Evolutionary conservation across 2,113 vertebrate species (phyloP), one percentile per base, ranked within the genome.

Genomic region (Megaleporinus macrocephalus): DNA sequence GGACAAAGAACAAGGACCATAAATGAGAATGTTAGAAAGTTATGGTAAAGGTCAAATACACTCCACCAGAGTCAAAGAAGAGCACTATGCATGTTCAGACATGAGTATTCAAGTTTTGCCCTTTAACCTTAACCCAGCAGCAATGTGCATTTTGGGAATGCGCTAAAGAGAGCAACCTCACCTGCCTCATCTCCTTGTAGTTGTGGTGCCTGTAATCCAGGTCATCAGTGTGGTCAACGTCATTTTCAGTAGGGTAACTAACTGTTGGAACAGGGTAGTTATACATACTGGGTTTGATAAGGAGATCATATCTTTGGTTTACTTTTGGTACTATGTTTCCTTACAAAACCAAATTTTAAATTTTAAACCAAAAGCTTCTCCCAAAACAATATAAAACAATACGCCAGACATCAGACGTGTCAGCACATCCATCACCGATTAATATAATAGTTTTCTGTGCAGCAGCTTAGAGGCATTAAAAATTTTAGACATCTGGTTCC

Each of bases 121-220:
- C 74, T 63, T 62, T 77, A 76, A 66, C 61, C 76, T 69, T 51
- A 30, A 36, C 61, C 73, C 4, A 10, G 13, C 10, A 14, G 41
- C 47, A 62, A 24, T 30, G 36, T 62, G 68, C 66, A 57, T 69
- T 70, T 41, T 71, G 78, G 49, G 57, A 53, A 65, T 69, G 51
- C n/a, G 18, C 27, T 30, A 22, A 82, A 24, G 30, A 61, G 73
- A 55, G 57, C 68, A n/a, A 15, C 47, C 93, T 93, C 89, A 98
- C 98, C 93, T 96, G 92, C 86, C 96, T 93, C 97, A 98, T 97
- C 79, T 98, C 96, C 79, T 97, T 95, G 91, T 98, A 98, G 92
- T 91, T 97, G 93, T 99, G 98, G 87, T 99, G 95, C 81, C 94
- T 96, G 89, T 99, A 99, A 83, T 99, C 89, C 87, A 99, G 86